Percentiles rank a stretch among this genome's conserved stretches.
Evolutionary conservation across 2,113 vertebrate genomes (phyloP).

Genomic region (Pyxicephalus adspersus): DNA sequence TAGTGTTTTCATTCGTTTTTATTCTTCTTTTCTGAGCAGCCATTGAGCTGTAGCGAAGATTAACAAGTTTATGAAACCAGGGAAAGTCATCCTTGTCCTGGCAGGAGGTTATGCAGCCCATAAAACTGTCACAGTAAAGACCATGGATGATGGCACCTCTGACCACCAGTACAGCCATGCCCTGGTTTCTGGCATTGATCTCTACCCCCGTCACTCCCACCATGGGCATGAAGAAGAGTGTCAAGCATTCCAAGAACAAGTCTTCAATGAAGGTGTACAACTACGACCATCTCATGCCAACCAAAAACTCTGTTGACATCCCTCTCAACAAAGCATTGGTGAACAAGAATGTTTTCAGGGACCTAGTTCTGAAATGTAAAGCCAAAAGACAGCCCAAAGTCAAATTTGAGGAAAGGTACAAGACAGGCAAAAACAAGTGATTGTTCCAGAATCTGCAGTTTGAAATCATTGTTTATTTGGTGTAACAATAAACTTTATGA

Average conservation of each 20-base stretch:
- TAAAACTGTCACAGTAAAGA: slow-evolving; percentile 99
- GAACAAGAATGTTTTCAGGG: slow-evolving; percentile 98
- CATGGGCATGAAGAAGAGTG: slow-evolving; percentile 98
- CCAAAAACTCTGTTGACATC: slow-evolving; percentile 98
- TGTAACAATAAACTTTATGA: no score
- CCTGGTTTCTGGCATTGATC: slow-evolving; percentile 94
- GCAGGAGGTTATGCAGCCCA: slow-evolving; percentile 95
- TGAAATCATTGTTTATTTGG: no score
- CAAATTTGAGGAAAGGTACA: slow-evolving; percentile 99
- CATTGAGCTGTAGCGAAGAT: no score
- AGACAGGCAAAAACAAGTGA: no score
- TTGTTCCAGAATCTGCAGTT: no score
- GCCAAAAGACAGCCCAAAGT: slow-evolving; percentile 94
- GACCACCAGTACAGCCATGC: slow-evolving; percentile 97
- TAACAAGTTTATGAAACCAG: slow-evolving; percentile 99
- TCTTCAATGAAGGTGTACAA: slow-evolving; percentile 97
- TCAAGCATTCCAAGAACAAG: slow-evolving; percentile 97
- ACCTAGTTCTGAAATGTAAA: slow-evolving; percentile 94
- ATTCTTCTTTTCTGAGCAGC: no score
- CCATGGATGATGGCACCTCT: slow-evolving; percentile 93
- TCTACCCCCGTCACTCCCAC: slow-evolving; percentile 93
- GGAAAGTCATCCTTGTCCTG: slow-evolving; percentile 96
- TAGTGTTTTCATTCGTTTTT: no score
- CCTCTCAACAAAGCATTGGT: slow-evolving; percentile 97
- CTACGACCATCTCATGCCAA: slow-evolving; percentile 99